Conservation (phyloP, 2,797 vertebrate species). For the Enteromius thamalakanensis region DNA sequence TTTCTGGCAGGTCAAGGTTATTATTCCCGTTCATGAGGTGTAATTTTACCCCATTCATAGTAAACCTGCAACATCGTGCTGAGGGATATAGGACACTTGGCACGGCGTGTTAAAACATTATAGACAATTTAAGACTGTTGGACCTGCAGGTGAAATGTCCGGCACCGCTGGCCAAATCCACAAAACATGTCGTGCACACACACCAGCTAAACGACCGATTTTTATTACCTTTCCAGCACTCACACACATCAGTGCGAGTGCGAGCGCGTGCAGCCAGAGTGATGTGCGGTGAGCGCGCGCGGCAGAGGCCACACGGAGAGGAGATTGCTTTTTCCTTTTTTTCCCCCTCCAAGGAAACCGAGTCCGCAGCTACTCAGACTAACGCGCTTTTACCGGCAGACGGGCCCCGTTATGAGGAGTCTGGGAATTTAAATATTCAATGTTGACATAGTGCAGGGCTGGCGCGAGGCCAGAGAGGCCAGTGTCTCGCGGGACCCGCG, state of each 20-base stretch:
- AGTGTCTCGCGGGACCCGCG: conserved; percentile 77
- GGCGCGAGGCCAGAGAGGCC: conserved; percentile 81
- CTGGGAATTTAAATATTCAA: conserved; percentile 99
- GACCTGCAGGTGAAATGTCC: conserved; percentile 47
- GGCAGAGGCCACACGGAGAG: conserved; percentile 48
- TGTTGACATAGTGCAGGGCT: conserved; percentile 95
- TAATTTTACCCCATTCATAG: conserved; percentile 27
- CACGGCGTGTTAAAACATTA: conserved; percentile 34
- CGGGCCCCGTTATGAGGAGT: conserved; percentile 89
- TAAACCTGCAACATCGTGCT: conserved; percentile 33
- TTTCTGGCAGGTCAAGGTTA: conserved; percentile 13
- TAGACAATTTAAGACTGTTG: conserved; percentile 44
- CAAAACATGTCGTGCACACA: conserved; percentile 41
- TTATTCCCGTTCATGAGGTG: conserved; percentile 18
- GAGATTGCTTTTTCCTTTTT: not conserved
- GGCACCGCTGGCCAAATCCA: conserved; percentile 48
- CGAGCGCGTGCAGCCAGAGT: conserved; percentile 37
- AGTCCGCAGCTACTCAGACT: conserved; percentile 58
- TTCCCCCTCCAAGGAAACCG: conserved; percentile 16
- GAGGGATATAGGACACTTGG: conserved; percentile 36
- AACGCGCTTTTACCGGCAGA: conserved; percentile 95
- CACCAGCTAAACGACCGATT: conserved; percentile 42
- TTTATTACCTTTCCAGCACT: conserved; percentile 50
- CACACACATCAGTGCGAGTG: conserved; percentile 38
- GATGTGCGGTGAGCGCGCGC: conserved; percentile 46